Evolutionary conservation across 2,888 invertebrate species (phyloP).

Genomic region (Linyphia triangularis): DNA sequence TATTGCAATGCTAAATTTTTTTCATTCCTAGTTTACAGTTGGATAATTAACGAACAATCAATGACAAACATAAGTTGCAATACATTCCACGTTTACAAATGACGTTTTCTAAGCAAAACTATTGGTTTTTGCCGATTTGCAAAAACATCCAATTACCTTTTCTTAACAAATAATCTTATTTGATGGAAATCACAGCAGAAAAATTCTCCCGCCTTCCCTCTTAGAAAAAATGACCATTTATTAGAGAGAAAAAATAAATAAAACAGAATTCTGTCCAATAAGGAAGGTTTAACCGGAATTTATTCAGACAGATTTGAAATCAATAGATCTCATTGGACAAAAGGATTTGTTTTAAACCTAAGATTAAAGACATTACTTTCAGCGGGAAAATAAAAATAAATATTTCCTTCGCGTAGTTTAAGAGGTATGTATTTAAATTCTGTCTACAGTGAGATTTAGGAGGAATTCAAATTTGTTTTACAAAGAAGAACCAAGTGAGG

Average conservation of each 20-base stretch:
- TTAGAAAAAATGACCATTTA: not conserved
- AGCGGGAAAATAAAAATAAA: slow-evolving; percentile 43
- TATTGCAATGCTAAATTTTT: not conserved
- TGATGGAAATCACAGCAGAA: slow-evolving; percentile 13
- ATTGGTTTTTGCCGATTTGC: slow-evolving; percentile 6
- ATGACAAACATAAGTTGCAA: not conserved
- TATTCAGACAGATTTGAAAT: slow-evolving; percentile 66
- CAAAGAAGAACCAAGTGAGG: not conserved
- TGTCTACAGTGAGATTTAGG: slow-evolving; percentile 1
- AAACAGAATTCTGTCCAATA: slow-evolving; percentile 8
- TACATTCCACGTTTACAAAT: not conserved
- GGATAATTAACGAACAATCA: not conserved
- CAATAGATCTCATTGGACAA: slow-evolving; percentile 55
- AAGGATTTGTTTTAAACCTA: slow-evolving; percentile 56
- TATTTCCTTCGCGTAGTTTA: slow-evolving; percentile 17
- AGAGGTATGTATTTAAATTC: slow-evolving; percentile 49
- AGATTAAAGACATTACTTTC: slow-evolving; percentile 61
- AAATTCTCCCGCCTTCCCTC: not conserved
- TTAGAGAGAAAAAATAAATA: slow-evolving; percentile 24
- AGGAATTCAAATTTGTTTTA: slow-evolving; percentile 13
- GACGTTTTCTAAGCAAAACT: slow-evolving; percentile 29
- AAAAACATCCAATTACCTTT: slow-evolving; percentile 40
- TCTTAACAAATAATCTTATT: slow-evolving; percentile 35
- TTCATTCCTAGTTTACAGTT: not conserved
- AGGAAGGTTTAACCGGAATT: slow-evolving; percentile 61